Base-by-base conservation (phyloP, 2,888 invertebrate genomes). In the Agrilus mali region DNA sequence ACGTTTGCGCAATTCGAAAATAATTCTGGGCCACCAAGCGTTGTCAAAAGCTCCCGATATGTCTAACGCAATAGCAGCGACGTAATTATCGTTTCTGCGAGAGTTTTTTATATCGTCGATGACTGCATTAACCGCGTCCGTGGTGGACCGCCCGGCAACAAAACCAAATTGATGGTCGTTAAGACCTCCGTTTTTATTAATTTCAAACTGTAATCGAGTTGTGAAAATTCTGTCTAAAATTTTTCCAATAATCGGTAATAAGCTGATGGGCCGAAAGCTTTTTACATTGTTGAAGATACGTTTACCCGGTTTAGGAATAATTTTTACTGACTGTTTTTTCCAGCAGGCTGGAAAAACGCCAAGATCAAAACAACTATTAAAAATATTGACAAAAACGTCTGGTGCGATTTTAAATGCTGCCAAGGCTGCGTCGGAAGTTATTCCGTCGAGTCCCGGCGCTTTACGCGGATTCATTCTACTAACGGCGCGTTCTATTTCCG, bases 1-100 rank as follows among this genome's bases (percentile, higher is more conserved):
- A 17, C 32, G 4, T 27, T 12, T 17, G n/a, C n/a, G n/a, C n/a
- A 42, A 27, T 12, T 42, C 37, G 32, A 36, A 42, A 3, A 20
- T 31, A 3, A 42, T 36, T 8, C 10, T 16, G 3, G 56, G 57
- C 56, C 57, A 57, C 57, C 55, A 58, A 1, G 57, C 56, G 38
- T 46, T 52, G 36, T 59, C 57, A 34, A 60, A 59, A 15, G 57
- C 58, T 14, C 50, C 50, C 17, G 33, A 15, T 4, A 52, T 49
- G 39, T 52, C 49, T 15, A 52, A 16, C 14, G 48, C 36, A 3
- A 52, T 40, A 3, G 37, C 34, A 33, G 47, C 45, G 34, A 49
- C 37, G 36, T 50, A 47, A 10, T 42, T 41, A 1, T 42, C 40
- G 27, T 17, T 27, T 12, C 32, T 34, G 7, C 36, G 40, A 12